phyloP scores from a whole-genome alignment of 2,888 invertebrate genomes.

The Aporophyla lueneburgensis region DNA sequence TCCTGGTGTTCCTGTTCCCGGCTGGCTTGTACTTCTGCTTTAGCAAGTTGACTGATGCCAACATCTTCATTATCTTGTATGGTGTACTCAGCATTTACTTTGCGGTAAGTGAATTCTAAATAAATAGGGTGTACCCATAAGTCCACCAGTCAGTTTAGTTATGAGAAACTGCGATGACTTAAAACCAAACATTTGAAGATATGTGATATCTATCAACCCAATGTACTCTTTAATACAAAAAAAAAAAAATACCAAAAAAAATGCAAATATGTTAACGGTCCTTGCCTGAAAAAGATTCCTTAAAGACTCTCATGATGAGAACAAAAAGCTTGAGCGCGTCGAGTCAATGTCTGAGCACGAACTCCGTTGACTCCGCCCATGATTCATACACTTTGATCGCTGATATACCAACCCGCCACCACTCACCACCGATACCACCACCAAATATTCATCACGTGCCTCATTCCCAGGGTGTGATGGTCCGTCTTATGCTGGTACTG shows the following conservation, averaged over 20 bases:
- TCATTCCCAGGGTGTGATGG: constrained; percentile 97
- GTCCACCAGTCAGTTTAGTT: too few species aligned
- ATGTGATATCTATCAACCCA: too few species aligned
- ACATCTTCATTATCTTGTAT: constrained; percentile 99
- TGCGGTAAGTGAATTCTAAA: constrained; percentile 93
- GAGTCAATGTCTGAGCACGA: constrained; percentile 80
- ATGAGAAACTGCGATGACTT: too few species aligned
- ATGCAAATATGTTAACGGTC: background rate
- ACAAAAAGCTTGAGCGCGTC: constrained; percentile 83
- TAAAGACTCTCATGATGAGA: constrained; percentile 78
- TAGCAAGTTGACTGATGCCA: constrained; percentile 97
- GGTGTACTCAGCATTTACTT: constrained; percentile 99
- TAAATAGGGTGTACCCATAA: background rate
- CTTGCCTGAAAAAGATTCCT: background rate
- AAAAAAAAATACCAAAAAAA: too few species aligned
- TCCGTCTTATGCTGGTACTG: constrained; percentile 98
- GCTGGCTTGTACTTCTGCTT: constrained; percentile 99
- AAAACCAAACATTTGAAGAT: too few species aligned
- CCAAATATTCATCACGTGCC: background rate
- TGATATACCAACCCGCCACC: constrained; percentile 76
- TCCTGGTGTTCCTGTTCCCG: constrained; percentile 98
- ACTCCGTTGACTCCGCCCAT: constrained; percentile 85
- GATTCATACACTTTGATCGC: constrained; percentile 92
- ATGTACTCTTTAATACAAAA: too few species aligned
- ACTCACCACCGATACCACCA: constrained; percentile 8